These are phyloP conservation scores for Acomys russatus DNA, from an alignment of 2,797 vertebrate species.

Conservation along the genomic window DNA sequence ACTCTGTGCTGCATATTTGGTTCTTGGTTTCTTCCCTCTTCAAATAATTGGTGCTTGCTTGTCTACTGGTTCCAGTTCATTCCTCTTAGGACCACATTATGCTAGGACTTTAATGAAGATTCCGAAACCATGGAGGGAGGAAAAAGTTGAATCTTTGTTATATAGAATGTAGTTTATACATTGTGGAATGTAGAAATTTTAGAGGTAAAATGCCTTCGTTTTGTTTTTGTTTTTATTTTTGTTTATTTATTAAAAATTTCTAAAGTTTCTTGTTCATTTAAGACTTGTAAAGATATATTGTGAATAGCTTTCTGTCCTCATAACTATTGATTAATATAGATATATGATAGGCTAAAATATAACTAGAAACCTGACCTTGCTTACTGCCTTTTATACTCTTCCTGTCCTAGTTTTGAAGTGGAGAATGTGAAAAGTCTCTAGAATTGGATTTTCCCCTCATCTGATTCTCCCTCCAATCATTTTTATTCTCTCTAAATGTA, in stretches of 20 bases:
- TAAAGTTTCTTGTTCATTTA: slow-evolving; percentile 31
- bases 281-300: slow-evolving; percentile 40
- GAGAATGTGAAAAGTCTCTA: background rate
- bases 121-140: background rate
- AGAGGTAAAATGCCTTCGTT: background rate
- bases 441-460: background rate
- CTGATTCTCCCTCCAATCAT: background rate
- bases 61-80: background rate
- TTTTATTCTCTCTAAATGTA: background rate
- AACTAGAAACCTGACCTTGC: background rate
- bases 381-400: background rate
- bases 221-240: background rate
- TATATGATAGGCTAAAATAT: background rate
- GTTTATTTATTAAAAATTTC: background rate
- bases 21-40: slow-evolving; percentile 20
- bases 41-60: background rate
- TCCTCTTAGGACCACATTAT: slow-evolving; percentile 51
- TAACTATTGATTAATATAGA: slow-evolving; percentile 17
- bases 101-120: slow-evolving; percentile 63
- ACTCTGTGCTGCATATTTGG: background rate
- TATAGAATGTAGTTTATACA: slow-evolving; percentile 10
- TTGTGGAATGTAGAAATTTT: background rate
- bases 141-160: slow-evolving; percentile 45
- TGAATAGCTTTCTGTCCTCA: slow-evolving; percentile 45
- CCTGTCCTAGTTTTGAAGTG: background rate